A percentile compares a stretch with the other conserved stretches of the same genome.
Conservation (phyloP, 1,140 invertebrate genomes). For the Schlechtendalia chinensis region DNA sequence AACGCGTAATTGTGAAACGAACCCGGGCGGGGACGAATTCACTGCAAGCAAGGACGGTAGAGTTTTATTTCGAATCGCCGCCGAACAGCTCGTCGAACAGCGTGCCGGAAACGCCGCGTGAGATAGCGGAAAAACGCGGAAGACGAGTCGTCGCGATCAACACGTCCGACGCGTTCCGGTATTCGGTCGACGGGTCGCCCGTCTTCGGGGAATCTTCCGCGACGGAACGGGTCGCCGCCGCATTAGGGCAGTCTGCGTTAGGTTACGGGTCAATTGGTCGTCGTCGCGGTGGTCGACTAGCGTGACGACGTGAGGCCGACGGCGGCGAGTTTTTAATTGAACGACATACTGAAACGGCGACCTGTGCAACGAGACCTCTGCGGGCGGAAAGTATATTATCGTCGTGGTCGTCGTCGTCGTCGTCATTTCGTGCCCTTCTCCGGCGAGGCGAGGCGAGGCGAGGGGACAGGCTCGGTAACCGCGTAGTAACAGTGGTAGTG, state of each 20-base stretch:
- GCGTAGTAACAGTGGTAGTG: neutral
- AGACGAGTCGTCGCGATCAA: too few relatives aligned
- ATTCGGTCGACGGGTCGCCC: too few relatives aligned
- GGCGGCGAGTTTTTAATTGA: constrained; percentile 7
- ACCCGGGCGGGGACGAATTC: too few relatives aligned
- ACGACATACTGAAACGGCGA: neutral
- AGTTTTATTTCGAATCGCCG: too few relatives aligned
- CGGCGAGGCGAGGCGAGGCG: too few relatives aligned
- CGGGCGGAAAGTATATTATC: neutral
- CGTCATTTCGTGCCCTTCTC: constrained; percentile 4
- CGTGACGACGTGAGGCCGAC: neutral
- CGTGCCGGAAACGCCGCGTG: too few relatives aligned
- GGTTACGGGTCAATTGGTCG: neutral
- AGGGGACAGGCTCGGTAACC: neutral
- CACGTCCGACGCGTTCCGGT: too few relatives aligned
- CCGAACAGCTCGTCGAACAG: too few relatives aligned
- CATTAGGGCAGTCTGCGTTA: constrained; percentile 11
- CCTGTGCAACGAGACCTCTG: neutral
- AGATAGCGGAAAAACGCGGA: too few relatives aligned
- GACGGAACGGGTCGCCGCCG: neutral
- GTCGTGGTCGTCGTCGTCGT: neutral
- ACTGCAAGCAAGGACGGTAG: too few relatives aligned
- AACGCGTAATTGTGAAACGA: too few relatives aligned
- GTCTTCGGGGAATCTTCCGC: neutral
- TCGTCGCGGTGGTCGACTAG: constrained; percentile 10